phyloP scores from a whole-genome alignment of 1,140 invertebrate species.

The Caenorhabditis tropicalis region DNA sequence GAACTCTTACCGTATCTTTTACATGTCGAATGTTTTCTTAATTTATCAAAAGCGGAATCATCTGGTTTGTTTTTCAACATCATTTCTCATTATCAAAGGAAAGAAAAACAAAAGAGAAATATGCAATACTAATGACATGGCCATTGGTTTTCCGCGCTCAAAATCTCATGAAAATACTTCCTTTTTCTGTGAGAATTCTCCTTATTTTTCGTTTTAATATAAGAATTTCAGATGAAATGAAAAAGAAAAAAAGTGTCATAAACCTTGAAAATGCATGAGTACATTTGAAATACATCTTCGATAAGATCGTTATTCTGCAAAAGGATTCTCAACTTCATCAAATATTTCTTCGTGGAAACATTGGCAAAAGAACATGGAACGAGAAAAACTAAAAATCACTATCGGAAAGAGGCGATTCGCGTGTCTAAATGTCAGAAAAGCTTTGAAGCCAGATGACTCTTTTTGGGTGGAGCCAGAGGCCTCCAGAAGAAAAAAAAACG shows the following conservation, averaged over 20 bases:
- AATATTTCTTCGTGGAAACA: too few relatives aligned
- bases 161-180: neutral
- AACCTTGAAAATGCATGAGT: neutral
- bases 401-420: slow-evolving; percentile 10
- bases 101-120: neutral
- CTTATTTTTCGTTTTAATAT: too few relatives aligned
- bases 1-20: too few relatives aligned
- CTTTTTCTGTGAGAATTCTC: neutral
- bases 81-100: neutral
- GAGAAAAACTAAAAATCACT: neutral
- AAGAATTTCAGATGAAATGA: neutral
- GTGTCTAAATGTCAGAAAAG: slow-evolving; percentile 3
- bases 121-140: neutral
- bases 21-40: too few relatives aligned
- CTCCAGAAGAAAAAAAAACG: neutral
- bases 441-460: neutral
- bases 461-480: neutral
- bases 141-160: neutral
- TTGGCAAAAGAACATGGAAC: neutral
- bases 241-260: neutral
- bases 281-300: neutral
- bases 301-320: neutral
- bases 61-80: neutral
- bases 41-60: neutral
- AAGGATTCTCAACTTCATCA: too few relatives aligned